A percentile compares a stretch with the other conserved stretches of the same genome.
Conservation (phyloP, 2,113 vertebrate genomes). For the Nesospiza acunhae region DNA sequence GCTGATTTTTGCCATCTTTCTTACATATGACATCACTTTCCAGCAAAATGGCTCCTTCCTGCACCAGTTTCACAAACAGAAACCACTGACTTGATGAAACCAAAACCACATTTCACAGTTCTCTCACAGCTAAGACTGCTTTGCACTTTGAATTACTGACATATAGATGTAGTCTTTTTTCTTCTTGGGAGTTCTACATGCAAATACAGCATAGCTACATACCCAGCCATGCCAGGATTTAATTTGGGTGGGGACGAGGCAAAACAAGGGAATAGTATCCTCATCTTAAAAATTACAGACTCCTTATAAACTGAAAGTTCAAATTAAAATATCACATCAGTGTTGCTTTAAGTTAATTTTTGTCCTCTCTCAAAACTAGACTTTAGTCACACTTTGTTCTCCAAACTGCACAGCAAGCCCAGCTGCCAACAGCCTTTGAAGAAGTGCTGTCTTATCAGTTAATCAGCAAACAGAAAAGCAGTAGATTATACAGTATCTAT, state of each 20-base stretch:
- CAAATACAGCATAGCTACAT: neutral
- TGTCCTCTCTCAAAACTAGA: conserved; percentile 11
- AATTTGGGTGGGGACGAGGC: neutral
- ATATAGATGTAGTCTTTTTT: neutral
- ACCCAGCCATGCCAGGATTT: neutral
- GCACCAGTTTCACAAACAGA: conserved; percentile 5
- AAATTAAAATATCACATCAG: neutral
- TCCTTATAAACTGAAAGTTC: neutral
- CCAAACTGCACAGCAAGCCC: neutral
- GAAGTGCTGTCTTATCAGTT: conserved; percentile 9
- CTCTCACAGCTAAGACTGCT: neutral
- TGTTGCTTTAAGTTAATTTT: conserved; percentile 15
- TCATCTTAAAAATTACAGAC: neutral
- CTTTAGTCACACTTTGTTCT: conserved; percentile 19
- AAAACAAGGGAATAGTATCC: neutral
- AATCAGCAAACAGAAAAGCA: conserved; percentile 31
- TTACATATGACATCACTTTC: neutral
- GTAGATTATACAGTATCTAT: neutral
- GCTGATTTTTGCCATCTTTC: neutral
- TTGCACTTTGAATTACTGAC: neutral
- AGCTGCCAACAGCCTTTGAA: neutral
- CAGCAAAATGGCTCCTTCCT: neutral
- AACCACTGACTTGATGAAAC: conserved; percentile 8
- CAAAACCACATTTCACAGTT: conserved; percentile 2
- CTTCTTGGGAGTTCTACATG: neutral